Evolutionary conservation across 1,140 invertebrate genomes (phyloP), one percentile per base, ranked within the genome.

Genomic region (Daktulosphaira vitifoliae): DNA sequence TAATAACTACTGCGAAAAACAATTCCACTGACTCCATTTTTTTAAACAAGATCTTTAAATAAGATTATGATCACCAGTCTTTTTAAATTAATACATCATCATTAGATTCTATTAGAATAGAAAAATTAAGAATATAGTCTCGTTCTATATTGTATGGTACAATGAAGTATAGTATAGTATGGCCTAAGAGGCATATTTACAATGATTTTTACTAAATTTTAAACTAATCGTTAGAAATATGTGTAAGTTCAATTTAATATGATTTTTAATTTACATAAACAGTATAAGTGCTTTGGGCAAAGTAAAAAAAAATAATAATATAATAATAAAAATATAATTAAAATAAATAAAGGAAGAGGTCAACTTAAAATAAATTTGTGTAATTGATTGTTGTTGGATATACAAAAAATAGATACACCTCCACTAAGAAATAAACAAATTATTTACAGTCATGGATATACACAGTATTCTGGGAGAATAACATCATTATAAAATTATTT

Each of bases 371-470:
- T 48, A 62, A 62, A 62, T 29, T 33, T 62, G 42, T 62, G 56
- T 62, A 62, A 62, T 48, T 46, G 42, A 62, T 62, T 38, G 37
- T n/a, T n/a, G n/a, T 56, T 54, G 42, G 56, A 46, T 46, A 62
- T 62, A 62, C 56, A 62, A 62, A 62, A 62, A 62, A 62, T 62
- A 62, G 25, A 62, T 62, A 62, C 42, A 46, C 42, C 56, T 62
- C 42, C 56, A 46, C 56, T 62, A 39, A 56, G 22, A 56, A 48
- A 62, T 62, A 62, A 62, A 46, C 23, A 59, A 26, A 39, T 48
- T 48, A 62, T 62, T 33, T 62, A 62, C 56, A 62, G 56, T 62
- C 56, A 62, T 62, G 56, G 56, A 62, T 29, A 44, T 59, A 62
- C 54, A 62, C 46, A 29, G 26, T 46, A 62, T 59, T 59, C 23